Evolutionary conservation across 2,888 invertebrate species (phyloP), one percentile per base, ranked within the genome.

Genomic region (Creontiades dilutus): DNA sequence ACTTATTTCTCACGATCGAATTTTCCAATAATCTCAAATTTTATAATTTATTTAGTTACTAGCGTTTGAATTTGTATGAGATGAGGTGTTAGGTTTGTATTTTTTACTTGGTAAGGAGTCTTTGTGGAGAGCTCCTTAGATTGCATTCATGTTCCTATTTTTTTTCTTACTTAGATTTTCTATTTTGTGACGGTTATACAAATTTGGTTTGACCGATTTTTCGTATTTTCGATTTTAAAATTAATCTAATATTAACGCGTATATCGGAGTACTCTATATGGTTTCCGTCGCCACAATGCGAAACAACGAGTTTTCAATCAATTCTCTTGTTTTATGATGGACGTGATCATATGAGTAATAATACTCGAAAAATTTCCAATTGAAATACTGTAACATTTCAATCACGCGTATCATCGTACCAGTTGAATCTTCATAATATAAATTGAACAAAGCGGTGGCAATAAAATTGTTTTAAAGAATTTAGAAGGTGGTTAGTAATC

Each of bases 381-480:
- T 0, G 12, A 23, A 68, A 23, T 68, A 68, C 19, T 13, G 7
- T n/a, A n/a, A n/a, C n/a, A n/a, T n/a, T 68, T 68, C 12, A 68
- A 23, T 68, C 68, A 13, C 16, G 57, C n/a, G 14, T 57, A 57
- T 68, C 12, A 14, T 52, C 68, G 23, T 68, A 12, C 13, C 23
- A 23, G 27, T 68, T 68, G 16, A 7, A 52, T 16, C 3, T 14
- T 68, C 9, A 68, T 5, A 19, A 19, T 23, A 46, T 46, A n/a
- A 80, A 11, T 23, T 78, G 14, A 14, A 16, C 27, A 23, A 52
- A 82, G 82, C 82, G 82, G 82, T 82, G 82, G 82, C 82, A 82
- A 82, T 82, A 82, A 81, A 47, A 19, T 14, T n/a, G n/a, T 9
- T 11, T 0, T 3, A 78, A 16, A 28, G 13, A 78, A 19, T 68